Conservation (phyloP, 2,888 invertebrate species). For the Drosophila infuscata region DNA sequence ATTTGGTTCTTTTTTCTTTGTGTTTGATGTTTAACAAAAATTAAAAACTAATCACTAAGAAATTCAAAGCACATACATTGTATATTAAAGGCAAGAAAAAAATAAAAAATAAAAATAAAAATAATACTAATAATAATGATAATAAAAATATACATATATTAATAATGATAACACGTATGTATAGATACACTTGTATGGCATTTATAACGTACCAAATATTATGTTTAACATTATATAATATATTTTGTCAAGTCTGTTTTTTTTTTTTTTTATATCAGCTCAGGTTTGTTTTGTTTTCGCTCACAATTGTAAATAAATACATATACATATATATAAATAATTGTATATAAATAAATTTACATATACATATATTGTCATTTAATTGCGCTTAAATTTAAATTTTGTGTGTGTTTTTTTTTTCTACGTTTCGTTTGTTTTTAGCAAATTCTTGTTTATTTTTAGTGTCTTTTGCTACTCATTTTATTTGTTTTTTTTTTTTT, state of each 20-base stretch:
- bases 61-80: slow-evolving; percentile 37
- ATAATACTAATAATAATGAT: slow-evolving; percentile 4
- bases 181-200: slow-evolving; percentile 42
- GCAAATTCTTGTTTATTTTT: slow-evolving; percentile 53
- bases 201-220: slow-evolving; percentile 35
- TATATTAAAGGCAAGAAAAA: slow-evolving; percentile 10
- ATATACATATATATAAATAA: slow-evolving; percentile 15
- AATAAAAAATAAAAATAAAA: neutral
- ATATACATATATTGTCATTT: slow-evolving; percentile 52
- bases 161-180: slow-evolving; percentile 30
- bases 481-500: slow-evolving; percentile 20
- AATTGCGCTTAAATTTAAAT: slow-evolving; percentile 47
- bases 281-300: slow-evolving; percentile 14
- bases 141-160: slow-evolving; percentile 6
- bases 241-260: slow-evolving; percentile 65
- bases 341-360: slow-evolving; percentile 13
- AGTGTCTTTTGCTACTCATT: slow-evolving; percentile 50
- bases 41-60: slow-evolving; percentile 49
- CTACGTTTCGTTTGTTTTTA: slow-evolving; percentile 8
- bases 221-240: slow-evolving; percentile 39
- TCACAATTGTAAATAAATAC: slow-evolving; percentile 42
- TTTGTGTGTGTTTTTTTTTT: slow-evolving; percentile 22
- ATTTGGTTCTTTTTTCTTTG: slow-evolving; percentile 15
- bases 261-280: slow-evolving; percentile 41
- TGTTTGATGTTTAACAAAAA: slow-evolving; percentile 36